phyloP scores from a whole-genome alignment of 2,113 vertebrate species.

The Mormyrus iriodes region DNA sequence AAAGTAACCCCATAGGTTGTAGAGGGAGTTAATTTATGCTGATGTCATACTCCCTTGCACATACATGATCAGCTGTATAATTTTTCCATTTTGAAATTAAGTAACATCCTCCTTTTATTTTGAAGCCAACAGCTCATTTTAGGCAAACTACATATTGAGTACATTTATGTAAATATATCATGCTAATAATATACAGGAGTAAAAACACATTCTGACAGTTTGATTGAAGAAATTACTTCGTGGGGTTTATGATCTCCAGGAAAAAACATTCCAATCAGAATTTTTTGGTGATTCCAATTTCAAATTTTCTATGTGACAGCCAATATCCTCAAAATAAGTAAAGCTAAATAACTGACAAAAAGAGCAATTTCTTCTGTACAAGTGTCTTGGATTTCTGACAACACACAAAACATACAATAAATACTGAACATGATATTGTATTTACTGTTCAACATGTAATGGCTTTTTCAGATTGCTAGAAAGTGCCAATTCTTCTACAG shows the following conservation, averaged over 20 bases:
- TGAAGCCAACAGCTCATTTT: neutral
- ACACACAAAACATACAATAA: constrained; percentile 10
- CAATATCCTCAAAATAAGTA: neutral
- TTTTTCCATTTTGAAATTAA: neutral
- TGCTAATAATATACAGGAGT: neutral
- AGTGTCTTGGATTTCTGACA: constrained; percentile 2
- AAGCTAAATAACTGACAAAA: neutral
- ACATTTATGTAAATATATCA: neutral
- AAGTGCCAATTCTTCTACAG: constrained; percentile 19
- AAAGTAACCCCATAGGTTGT: neutral
- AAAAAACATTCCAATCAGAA: constrained; percentile 8
- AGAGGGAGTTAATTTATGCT: neutral
- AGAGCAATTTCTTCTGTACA: constrained; percentile 9
- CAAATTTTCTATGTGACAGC: neutral
- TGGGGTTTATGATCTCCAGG: neutral
- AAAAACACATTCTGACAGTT: neutral
- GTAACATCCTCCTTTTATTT: neutral
- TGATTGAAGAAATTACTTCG: neutral
- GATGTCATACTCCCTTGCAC: neutral
- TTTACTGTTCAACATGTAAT: constrained; percentile 1
- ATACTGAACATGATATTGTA: constrained; percentile 1
- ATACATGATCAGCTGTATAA: neutral
- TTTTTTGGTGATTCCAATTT: neutral
- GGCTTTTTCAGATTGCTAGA: constrained; percentile 6
- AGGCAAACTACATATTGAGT: neutral